Evolutionary conservation across 2,113 vertebrate species (phyloP).

Genomic region (Trichechus manatus): DNA sequence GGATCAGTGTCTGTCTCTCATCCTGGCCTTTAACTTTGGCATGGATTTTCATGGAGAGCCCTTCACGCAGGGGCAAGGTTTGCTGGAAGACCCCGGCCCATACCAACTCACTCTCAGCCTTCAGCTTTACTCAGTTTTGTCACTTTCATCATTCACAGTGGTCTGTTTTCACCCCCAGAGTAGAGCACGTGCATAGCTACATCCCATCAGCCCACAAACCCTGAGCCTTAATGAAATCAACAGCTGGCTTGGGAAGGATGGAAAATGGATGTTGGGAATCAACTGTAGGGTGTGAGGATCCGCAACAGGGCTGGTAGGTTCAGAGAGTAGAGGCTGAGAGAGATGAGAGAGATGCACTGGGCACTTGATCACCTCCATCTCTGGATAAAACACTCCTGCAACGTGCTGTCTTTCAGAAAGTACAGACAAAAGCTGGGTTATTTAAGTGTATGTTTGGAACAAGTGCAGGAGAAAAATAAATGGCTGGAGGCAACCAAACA

Average conservation of each 20-base stretch:
- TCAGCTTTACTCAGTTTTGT: background rate
- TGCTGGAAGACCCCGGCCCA: background rate
- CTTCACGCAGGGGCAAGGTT: background rate
- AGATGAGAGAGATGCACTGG: background rate
- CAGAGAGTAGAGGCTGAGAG: background rate
- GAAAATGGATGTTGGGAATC: background rate
- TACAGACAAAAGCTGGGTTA: background rate
- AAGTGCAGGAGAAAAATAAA: background rate
- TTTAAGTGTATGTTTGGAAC: background rate
- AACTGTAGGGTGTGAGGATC: background rate
- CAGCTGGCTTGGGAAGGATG: background rate
- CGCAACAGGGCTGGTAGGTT: background rate
- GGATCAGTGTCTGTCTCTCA: background rate
- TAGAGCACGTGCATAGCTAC: fast-evolving
- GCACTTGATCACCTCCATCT: background rate
- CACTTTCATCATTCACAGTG: background rate
- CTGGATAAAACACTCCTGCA: background rate
- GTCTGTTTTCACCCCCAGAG: background rate
- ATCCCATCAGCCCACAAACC: background rate
- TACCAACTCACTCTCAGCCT: background rate
- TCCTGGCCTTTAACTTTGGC: background rate
- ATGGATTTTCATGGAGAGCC: background rate
- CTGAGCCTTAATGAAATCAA: background rate
- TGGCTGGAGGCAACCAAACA: background rate
- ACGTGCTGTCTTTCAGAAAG: background rate